Evolutionary conservation across 2,888 invertebrate species (phyloP).

Genomic region (Meloe dianella): DNA sequence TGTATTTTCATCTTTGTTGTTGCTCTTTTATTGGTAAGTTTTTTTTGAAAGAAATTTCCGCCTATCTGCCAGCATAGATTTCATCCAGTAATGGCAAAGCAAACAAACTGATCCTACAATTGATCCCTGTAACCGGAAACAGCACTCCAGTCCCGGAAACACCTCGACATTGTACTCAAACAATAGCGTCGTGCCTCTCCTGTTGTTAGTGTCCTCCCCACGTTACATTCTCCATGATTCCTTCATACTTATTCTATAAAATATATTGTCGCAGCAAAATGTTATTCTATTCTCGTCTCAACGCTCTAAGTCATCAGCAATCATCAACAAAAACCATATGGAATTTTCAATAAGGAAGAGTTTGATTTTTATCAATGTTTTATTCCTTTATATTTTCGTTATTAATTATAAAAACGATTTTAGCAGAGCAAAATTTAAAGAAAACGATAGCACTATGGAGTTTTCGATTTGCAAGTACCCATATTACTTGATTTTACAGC

Average conservation of each 20-base stretch:
- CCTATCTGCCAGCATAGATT: slow-evolving; percentile 41
- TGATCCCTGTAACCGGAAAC: slow-evolving; percentile 52
- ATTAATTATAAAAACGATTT: not conserved
- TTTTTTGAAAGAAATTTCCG: not conserved
- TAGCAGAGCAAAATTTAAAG: not conserved
- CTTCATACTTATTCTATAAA: not conserved
- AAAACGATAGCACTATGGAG: not conserved
- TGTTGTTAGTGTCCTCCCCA: not conserved
- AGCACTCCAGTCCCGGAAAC: slow-evolving; percentile 47
- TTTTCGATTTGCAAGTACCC: not conserved
- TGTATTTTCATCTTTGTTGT: not conserved
- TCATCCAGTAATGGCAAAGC: slow-evolving; percentile 54
- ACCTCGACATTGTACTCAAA: slow-evolving; percentile 47
- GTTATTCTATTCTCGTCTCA: not conserved
- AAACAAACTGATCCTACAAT: slow-evolving; percentile 54
- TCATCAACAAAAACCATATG: not conserved
- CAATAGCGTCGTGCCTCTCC: slow-evolving; percentile 20
- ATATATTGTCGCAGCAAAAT: not conserved
- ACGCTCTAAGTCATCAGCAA: not conserved
- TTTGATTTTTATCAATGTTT: not conserved
- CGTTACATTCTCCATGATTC: not conserved
- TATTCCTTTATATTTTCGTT: not conserved
- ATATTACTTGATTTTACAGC: not conserved
- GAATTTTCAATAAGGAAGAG: not conserved
- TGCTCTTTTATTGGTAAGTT: not conserved